Conservation (phyloP, 2,797 vertebrate genomes). For the Helicolenus hilgendorfi region DNA sequence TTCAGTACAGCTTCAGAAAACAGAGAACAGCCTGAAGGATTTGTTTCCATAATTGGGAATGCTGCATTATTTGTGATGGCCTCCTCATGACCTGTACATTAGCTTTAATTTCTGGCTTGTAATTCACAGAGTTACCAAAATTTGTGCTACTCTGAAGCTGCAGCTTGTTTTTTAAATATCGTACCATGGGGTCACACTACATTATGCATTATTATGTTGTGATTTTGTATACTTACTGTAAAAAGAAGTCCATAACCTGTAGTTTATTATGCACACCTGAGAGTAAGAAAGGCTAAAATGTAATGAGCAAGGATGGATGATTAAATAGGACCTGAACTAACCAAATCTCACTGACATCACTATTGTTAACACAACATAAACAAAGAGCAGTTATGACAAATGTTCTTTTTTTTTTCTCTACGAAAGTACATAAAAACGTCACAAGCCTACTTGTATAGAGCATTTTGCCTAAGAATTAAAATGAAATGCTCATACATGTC, state of each 20-base stretch:
- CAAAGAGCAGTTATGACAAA: too few species aligned
- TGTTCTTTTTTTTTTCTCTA: too few species aligned
- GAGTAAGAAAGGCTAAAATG: background rate
- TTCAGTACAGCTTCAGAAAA: slow-evolving; percentile 33
- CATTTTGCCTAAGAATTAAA: too few species aligned
- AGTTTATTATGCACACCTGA: background rate
- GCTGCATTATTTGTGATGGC: background rate
- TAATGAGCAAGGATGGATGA: background rate
- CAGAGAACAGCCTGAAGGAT: slow-evolving; percentile 61
- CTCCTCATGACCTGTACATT: background rate
- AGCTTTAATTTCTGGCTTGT: background rate
- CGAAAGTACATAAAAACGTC: too few species aligned
- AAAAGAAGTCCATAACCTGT: background rate
- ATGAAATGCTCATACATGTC: too few species aligned
- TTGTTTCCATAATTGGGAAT: slow-evolving; percentile 74
- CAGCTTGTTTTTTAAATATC: background rate
- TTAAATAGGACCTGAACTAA: background rate
- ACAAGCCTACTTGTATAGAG: too few species aligned
- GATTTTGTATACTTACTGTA: background rate
- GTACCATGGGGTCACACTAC: background rate
- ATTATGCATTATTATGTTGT: background rate
- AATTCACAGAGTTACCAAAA: background rate
- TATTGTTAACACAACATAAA: too few species aligned
- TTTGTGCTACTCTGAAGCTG: background rate
- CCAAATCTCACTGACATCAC: too few species aligned